These are phyloP conservation scores for Ibycter americanus DNA, from an alignment of 2,797 vertebrate genomes.

Conservation along the genomic window DNA sequence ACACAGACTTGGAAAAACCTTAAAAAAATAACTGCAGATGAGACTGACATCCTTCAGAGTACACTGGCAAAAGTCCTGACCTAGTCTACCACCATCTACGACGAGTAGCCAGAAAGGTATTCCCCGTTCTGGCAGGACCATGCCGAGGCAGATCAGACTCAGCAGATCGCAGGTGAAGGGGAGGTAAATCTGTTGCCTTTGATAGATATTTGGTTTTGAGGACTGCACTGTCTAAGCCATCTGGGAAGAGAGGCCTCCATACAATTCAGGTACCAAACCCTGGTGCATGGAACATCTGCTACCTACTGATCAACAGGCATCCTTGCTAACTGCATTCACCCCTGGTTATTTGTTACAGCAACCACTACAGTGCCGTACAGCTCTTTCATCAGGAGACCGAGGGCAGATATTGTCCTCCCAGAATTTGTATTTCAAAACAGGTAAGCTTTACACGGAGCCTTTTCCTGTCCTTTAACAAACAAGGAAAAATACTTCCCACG, in stretches of 20 bases:
- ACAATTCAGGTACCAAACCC: rapidly evolving
- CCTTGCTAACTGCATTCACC: background rate
- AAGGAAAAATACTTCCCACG: rapidly evolving
- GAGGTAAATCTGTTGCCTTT: background rate
- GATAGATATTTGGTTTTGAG: background rate
- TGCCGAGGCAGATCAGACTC: background rate
- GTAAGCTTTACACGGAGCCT: background rate
- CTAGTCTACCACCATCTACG: background rate
- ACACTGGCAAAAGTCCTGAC: background rate
- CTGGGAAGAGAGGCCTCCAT: background rate
- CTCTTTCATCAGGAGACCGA: background rate
- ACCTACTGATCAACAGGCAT: background rate
- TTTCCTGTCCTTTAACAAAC: background rate
- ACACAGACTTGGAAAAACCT: background rate
- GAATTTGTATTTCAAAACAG: background rate
- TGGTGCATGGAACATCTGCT: background rate
- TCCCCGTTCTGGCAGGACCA: background rate
- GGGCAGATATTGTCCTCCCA: background rate
- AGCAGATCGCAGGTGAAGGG: background rate
- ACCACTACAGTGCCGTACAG: background rate
- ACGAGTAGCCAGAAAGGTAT: background rate
- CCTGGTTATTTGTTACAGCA: background rate
- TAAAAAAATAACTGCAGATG: background rate
- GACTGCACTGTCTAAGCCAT: background rate
- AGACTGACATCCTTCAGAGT: background rate